Evolutionary conservation across 2,888 invertebrate genomes (phyloP).

Genomic region (Phaonia tiefii): DNA sequence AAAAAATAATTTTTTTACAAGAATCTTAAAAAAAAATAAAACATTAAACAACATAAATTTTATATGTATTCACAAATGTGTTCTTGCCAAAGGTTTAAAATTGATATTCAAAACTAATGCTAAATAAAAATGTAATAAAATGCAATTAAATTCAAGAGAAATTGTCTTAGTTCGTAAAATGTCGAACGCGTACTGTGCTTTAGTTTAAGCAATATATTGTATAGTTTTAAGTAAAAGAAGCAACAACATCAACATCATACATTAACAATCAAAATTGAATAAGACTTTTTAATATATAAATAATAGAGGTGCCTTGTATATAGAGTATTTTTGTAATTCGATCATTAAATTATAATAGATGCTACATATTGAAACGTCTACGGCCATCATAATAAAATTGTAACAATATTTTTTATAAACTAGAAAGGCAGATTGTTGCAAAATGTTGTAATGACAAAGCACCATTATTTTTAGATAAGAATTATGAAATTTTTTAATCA

Average conservation of each 20-base stretch:
- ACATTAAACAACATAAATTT: not conserved
- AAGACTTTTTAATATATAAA: slow-evolving; percentile 32
- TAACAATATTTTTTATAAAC: too few species aligned
- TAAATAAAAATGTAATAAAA: slow-evolving; percentile 20
- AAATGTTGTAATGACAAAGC: too few species aligned
- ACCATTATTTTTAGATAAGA: too few species aligned
- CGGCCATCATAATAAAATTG: too few species aligned
- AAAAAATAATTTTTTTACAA: too few species aligned
- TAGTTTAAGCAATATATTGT: slow-evolving; percentile 15
- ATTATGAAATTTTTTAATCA: too few species aligned
- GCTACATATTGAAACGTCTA: too few species aligned
- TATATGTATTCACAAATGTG: too few species aligned
- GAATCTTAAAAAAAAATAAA: slow-evolving; percentile 9
- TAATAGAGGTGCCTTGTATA: slow-evolving; percentile 63
- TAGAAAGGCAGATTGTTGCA: too few species aligned
- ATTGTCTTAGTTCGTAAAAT: too few species aligned
- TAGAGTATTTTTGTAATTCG: slow-evolving; percentile 25
- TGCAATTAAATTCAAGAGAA: slow-evolving; percentile 1
- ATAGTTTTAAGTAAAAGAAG: too few species aligned
- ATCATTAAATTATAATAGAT: not conserved
- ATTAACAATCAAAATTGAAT: slow-evolving; percentile 41
- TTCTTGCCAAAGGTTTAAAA: too few species aligned
- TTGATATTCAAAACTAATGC: not conserved
- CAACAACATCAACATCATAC: not conserved
- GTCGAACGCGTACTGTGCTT: not conserved